phyloP scores from a whole-genome alignment of 1,140 invertebrate species.

The Lucilia cuprina region DNA sequence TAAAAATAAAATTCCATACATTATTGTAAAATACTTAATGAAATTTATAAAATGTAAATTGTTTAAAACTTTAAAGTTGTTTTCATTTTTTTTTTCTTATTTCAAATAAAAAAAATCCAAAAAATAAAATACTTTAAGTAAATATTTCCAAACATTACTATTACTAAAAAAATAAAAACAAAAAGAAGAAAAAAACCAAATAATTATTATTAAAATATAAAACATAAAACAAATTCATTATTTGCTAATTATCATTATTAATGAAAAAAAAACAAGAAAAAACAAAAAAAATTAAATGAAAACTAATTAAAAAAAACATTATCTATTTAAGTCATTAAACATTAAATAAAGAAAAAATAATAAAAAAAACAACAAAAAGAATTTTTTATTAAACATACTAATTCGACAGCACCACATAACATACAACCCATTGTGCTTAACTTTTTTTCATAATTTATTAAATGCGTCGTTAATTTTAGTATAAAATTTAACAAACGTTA shows the following conservation, averaged over 20 bases:
- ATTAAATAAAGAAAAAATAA: slow-evolving; percentile 25
- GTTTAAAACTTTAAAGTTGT: slow-evolving; percentile 15
- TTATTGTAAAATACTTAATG: slow-evolving; percentile 32
- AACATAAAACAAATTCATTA: slow-evolving; percentile 20
- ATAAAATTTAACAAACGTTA: too few species aligned
- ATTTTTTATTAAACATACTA: not conserved
- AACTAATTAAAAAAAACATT: slow-evolving; percentile 28
- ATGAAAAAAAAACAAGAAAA: slow-evolving; percentile 26
- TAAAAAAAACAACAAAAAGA: not conserved
- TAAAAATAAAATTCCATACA: not conserved
- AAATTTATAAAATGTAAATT: slow-evolving; percentile 23
- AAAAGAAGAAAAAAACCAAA: not conserved
- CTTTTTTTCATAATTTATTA: too few species aligned
- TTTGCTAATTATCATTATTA: slow-evolving; percentile 36
- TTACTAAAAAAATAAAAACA: not conserved
- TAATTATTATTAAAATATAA: slow-evolving; percentile 5
- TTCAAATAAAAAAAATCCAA: not conserved
- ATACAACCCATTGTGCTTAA: too few species aligned
- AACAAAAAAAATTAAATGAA: slow-evolving; percentile 7
- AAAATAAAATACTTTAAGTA: slow-evolving; percentile 11
- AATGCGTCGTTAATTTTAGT: too few species aligned
- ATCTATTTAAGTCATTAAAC: slow-evolving; percentile 31
- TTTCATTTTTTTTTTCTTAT: not conserved
- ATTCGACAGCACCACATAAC: too few species aligned
- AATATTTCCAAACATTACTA: slow-evolving; percentile 21